Base-by-base conservation (phyloP, 1,140 invertebrate species). In the Eumeta japonica region DNA sequence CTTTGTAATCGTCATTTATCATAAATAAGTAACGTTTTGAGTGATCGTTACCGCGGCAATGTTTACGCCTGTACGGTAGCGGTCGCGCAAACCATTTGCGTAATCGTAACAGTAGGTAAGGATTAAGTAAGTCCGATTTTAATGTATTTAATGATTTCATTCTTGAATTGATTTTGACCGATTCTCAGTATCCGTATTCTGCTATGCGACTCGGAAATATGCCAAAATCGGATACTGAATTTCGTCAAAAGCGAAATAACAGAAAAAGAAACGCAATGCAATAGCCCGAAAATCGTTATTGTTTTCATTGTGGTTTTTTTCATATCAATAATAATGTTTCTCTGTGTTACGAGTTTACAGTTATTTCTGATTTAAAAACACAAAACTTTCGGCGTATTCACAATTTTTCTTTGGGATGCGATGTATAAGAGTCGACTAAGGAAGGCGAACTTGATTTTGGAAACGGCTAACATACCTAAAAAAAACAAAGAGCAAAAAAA, bases 211-310 rank as follows among this genome's bases (percentile, higher is more conserved):
- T 13, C 5, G 5, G 5, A 30, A 30, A 9, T 10, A 30, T 11
- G 7, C 9, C 28, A 30, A 11, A 5, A 13, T 9, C 5, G 28
- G 5, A 30, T 13, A 5, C 13, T n/a, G n/a, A n/a, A 14, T 5
- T 30, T 13, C 10, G 5, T 10, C 13, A 11, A 30, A 10, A 5
- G n/a, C n/a, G n/a, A n/a, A n/a, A n/a, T n/a, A 44, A 37, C 12
- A 52, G 62, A 53, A 59, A 20, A 35, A 35, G 53, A 58, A 58
- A 45, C 41, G 61, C 58, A 70, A 62, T 70, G 63, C 70, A 71
- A 74, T 74, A 74, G 70, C 70, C 70, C 70, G 63, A 71, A 54
- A 61, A n/a, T n/a, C n/a, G n/a, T n/a, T n/a, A n/a, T n/a, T n/a
- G n/a, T 58, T 52, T 60, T 48, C 41, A 60, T 54, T 58, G 57